phyloP scores from a whole-genome alignment of 2,113 vertebrate species.

The Mobula hypostoma region DNA sequence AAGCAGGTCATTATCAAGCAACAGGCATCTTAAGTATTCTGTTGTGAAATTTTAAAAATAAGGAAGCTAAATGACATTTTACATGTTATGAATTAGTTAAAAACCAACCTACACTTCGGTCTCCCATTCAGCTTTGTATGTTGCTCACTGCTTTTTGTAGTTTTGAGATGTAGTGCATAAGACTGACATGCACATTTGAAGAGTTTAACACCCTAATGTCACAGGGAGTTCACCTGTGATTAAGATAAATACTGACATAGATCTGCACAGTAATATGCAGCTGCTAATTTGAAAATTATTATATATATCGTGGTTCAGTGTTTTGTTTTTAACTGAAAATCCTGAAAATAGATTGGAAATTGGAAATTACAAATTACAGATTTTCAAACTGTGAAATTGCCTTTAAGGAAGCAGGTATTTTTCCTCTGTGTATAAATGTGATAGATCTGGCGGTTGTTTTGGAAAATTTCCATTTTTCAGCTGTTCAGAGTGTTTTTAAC shows the following conservation, averaged over 20 bases:
- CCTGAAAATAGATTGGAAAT: background rate
- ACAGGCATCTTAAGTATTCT: background rate
- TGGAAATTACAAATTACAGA: background rate
- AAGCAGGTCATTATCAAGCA: background rate
- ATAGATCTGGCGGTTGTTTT: background rate
- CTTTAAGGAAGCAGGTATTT: conserved; percentile 1
- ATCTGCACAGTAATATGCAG: conserved; percentile 23
- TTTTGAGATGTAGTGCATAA: background rate
- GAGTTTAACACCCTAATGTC: background rate
- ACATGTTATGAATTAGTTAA: background rate
- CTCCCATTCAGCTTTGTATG: background rate
- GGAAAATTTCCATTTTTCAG: background rate
- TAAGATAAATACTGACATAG: conserved; percentile 10
- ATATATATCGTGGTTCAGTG: background rate
- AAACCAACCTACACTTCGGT: background rate
- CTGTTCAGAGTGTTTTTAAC: background rate
- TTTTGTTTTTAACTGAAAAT: background rate
- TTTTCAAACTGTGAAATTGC: background rate
- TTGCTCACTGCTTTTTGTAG: background rate
- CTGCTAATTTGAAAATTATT: conserved; percentile 12
- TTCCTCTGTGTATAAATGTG: background rate
- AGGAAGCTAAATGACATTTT: background rate
- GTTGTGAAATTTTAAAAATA: background rate
- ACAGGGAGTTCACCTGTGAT: background rate
- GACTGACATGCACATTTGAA: conserved; percentile 23